Evolutionary conservation across 2,888 invertebrate species (phyloP), one percentile per base, ranked within the genome.

Genomic region (Dyspetes luteomarginatus): DNA sequence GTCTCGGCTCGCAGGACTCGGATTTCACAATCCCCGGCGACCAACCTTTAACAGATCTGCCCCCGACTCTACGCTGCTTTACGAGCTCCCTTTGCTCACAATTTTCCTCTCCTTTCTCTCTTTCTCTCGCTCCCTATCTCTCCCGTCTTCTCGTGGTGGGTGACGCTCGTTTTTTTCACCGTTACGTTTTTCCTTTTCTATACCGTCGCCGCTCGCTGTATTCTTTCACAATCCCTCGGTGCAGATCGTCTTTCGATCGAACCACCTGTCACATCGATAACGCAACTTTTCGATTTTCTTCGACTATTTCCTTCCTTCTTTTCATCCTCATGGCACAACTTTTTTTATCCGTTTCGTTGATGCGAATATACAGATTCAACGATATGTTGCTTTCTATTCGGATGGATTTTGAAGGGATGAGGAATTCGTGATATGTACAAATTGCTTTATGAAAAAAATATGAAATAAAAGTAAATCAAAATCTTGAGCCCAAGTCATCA

Each of bases 241-340:
- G 36, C 17, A 64, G 41, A 67, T 68, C 60, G 68, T 52, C 68
- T 52, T 67, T 52, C 52, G 60, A 76, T 76, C 75, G 30, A 60
- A 76, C 68, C 58, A 41, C 22, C 56, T 48, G 67, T 50, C 75
- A 17, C 58, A 68, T 50, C 75, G 68, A 76, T 76, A 76, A 43
- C 68, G 48, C 50, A 65, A 68, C 60, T 76, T 76, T 62, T 67
- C 55, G 43, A 65, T 19, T 64, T 56, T 73, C 28, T 43, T 15
- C 26, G 28, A 19, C 55, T 36, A 19, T 19, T n/a, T n/a, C 50
- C 15, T n/a, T n/a, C 43, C 41, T 22, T 55, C 62, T 4, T 62
- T 52, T 64, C 43, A 26, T 52, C 17, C 43, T 56, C 28, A 41
- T 26, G 3, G 28, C 73, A 52, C n/a, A 28, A 43, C 55, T 60